phyloP scores from a whole-genome alignment of 2,797 vertebrate species.

The Phrynocephalus vlangalii region DNA sequence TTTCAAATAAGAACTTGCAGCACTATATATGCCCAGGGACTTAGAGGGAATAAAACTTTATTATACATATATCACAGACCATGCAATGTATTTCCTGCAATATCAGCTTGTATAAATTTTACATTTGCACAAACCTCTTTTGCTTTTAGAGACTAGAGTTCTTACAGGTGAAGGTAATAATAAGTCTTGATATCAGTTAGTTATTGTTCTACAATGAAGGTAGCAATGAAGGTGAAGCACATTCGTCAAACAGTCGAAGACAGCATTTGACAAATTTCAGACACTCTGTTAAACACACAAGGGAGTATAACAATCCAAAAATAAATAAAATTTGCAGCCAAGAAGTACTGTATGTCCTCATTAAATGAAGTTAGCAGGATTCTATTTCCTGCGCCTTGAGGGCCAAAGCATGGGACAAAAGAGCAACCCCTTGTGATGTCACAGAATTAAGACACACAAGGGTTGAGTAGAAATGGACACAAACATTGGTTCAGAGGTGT shows the following conservation, averaged over 20 bases:
- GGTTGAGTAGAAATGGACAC: too few species aligned
- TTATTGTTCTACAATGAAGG: constrained; percentile 36
- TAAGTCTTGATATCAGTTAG: neutral
- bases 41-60: neutral
- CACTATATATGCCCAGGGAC: neutral
- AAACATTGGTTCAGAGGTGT: too few species aligned
- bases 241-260: neutral
- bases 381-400: too few species aligned
- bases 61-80: neutral
- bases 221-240: neutral
- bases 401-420: too few species aligned
- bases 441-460: too few species aligned
- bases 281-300: neutral
- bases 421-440: too few species aligned
- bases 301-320: neutral
- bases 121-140: constrained; percentile 31
- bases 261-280: neutral
- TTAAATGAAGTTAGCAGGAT: too few species aligned
- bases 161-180: constrained; percentile 11
- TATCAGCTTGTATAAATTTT: constrained; percentile 25
- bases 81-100: constrained; percentile 24
- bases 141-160: constrained; percentile 13
- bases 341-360: neutral
- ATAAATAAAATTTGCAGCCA: neutral
- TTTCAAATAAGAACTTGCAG: constrained; percentile 27